Base-by-base conservation (phyloP, 2,113 vertebrate species). In the Eublepharis macularius region DNA sequence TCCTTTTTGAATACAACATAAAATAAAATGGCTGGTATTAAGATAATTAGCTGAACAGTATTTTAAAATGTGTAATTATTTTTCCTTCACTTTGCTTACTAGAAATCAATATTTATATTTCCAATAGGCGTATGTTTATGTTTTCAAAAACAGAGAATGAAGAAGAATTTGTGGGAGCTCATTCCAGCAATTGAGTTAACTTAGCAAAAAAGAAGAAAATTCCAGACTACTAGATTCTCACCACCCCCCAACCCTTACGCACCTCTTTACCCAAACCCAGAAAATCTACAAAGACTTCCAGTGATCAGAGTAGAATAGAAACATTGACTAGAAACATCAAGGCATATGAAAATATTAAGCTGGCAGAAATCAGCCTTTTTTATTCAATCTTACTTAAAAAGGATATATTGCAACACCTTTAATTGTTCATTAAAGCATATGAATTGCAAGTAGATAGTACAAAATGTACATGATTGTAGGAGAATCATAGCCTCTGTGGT, bases 161-260 rank as follows among this genome's bases (percentile, higher is more conserved):
- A 88, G 60, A 86, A 93, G 79, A 93, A 89, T 45, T 90, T 76
- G 51, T 82, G 77, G 86, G 82, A 91, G 41, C 63, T 86, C 1
- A 32, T 82, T 90, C 85, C 68, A 84, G 72, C 86, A 89, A 74
- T 87, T 81, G 7, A 21, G 76, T 66, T 78, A 80, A 63, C 49
- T 51, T 41, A 92, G 85, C 32, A 89, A 87, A 69, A 92, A 93
- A 92, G 51, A 19, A 74, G 21, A 91, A 87, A 92, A 90, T 74
- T 49, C 45, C 1, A 57, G 77, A 74, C 36, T 47, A 9, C 1
- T 83, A 54, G 4, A 80, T 82, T 51, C 84, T 86, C 32, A 1
- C 36, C 74, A 81, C 34, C 26, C 36, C n/a, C n/a, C n/a, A n/a
- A n/a, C n/a, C n/a, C n/a, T n/a, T n/a, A 39, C 90, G 68, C 32